Conservation (phyloP, 2,797 vertebrate genomes). For the Spea hammondii region DNA sequence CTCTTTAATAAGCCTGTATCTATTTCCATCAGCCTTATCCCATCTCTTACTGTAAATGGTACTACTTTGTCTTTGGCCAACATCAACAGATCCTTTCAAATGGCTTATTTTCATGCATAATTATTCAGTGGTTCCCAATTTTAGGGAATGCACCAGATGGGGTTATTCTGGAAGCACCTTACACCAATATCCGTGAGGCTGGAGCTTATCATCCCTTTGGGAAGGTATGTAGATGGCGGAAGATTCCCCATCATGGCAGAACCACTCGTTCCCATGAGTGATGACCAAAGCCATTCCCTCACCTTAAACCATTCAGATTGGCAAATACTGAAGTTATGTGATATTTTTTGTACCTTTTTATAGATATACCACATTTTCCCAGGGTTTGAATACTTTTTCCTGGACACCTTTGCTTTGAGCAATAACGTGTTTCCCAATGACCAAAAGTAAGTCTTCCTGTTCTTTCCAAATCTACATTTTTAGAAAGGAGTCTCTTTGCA, state of each 20-base stretch:
- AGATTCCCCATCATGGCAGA: not conserved
- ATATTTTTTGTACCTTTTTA: slow-evolving; percentile 18
- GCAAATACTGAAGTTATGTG: too few relatives aligned
- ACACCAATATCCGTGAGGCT: slow-evolving; percentile 71
- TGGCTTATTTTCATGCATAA: too few relatives aligned
- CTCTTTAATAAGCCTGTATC: too few relatives aligned
- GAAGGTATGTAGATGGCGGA: slow-evolving; percentile 61
- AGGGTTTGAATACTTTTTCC: slow-evolving; percentile 68
- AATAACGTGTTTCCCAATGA: slow-evolving; percentile 71
- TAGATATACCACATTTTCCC: slow-evolving; percentile 77
- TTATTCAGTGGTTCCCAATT: slow-evolving; percentile 6
- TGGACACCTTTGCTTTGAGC: slow-evolving; percentile 68
- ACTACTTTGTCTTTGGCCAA: too few relatives aligned
- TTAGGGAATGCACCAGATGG: slow-evolving; percentile 74
- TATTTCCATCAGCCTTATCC: too few relatives aligned
- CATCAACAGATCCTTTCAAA: too few relatives aligned
- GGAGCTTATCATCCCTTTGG: slow-evolving; percentile 59
- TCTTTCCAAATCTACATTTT: not conserved
- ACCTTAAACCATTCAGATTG: too few relatives aligned
- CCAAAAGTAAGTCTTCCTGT: slow-evolving; percentile 77
- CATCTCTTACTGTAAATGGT: too few relatives aligned
- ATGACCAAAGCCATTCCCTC: too few relatives aligned
- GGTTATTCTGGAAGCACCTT: slow-evolving; percentile 78
- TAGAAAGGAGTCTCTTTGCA: too few relatives aligned
- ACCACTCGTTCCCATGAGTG: too few relatives aligned